Conservation (phyloP, 2,113 vertebrate species). For the Numida meleagris region DNA sequence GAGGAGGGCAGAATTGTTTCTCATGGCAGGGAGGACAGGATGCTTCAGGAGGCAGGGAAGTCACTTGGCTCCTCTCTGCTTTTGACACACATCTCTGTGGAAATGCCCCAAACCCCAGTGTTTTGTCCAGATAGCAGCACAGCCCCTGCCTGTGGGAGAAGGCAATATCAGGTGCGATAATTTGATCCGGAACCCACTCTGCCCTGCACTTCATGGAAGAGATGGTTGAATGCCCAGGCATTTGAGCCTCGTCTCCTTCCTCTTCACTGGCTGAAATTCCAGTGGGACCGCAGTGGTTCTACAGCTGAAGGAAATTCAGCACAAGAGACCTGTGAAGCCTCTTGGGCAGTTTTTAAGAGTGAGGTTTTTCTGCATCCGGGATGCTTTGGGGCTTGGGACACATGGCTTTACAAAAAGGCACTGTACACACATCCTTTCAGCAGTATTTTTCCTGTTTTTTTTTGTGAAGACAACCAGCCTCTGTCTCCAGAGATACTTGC, state of each 20-base stretch:
- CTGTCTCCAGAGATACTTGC: not conserved
- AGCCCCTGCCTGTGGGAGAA: not conserved
- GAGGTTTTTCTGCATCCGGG: not conserved
- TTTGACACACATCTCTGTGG: not conserved
- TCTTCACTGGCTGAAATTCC: not conserved
- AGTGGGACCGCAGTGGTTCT: not conserved
- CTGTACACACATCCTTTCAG: not conserved
- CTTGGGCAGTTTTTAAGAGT: not conserved
- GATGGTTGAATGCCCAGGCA: not conserved
- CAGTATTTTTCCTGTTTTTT: not conserved
- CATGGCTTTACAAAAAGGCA: not conserved
- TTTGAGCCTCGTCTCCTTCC: not conserved
- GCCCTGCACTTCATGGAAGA: not conserved
- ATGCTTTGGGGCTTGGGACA: not conserved
- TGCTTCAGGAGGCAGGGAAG: not conserved
- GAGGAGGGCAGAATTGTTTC: not conserved
- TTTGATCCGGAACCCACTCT: not conserved
- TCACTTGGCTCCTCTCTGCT: not conserved
- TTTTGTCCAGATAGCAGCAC: not conserved
- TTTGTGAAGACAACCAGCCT: not conserved
- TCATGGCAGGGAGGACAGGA: accelerated
- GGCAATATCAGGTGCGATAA: accelerated
- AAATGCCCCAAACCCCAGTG: not conserved
- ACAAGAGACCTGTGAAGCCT: not conserved
- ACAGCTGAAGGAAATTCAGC: not conserved